phyloP scores from a whole-genome alignment of 1,140 invertebrate species.

The Psix sp. region DNA sequence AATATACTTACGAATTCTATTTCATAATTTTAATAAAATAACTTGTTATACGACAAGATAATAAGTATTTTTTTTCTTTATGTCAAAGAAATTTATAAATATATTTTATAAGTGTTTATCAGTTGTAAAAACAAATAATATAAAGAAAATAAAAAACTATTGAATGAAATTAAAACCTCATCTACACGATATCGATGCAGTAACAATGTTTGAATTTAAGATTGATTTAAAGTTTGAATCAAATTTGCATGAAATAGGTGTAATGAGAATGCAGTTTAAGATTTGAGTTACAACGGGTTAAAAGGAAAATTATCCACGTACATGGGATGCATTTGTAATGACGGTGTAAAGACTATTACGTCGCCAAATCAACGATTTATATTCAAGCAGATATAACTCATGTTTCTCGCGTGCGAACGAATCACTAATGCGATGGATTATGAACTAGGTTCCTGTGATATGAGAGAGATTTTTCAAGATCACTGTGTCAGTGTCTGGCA shows the following conservation, averaged over 20 bases:
- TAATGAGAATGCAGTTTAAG: conserved; percentile 46
- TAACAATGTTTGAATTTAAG: conserved; percentile 9
- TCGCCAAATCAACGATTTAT: conserved; percentile 35
- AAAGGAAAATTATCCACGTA: conserved; percentile 33
- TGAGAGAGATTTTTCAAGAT: conserved; percentile 34
- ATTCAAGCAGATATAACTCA: conserved; percentile 24
- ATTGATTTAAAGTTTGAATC: conserved; percentile 27
- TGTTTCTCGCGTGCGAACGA: conserved; percentile 27
- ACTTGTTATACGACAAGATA: too few species aligned
- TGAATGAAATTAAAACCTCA: background rate
- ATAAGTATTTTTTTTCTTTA: too few species aligned
- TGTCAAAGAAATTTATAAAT: too few species aligned
- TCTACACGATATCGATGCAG: too few species aligned
- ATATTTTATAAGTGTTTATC: too few species aligned
- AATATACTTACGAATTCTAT: too few species aligned
- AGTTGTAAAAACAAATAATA: too few species aligned
- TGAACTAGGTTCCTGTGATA: conserved; percentile 26
- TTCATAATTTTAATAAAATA: too few species aligned
- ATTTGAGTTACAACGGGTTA: conserved; percentile 33
- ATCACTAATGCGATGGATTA: conserved; percentile 31
- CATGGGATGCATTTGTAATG: conserved; percentile 35
- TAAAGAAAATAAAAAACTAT: background rate
- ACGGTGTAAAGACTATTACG: conserved; percentile 14
- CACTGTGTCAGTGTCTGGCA: conserved; percentile 25
- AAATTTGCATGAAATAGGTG: conserved; percentile 41